A percentile compares a stretch with the other conserved stretches of the same genome.
phyloP scores from a whole-genome alignment of 2,113 vertebrate genomes.

The Phycodurus eques region DNA sequence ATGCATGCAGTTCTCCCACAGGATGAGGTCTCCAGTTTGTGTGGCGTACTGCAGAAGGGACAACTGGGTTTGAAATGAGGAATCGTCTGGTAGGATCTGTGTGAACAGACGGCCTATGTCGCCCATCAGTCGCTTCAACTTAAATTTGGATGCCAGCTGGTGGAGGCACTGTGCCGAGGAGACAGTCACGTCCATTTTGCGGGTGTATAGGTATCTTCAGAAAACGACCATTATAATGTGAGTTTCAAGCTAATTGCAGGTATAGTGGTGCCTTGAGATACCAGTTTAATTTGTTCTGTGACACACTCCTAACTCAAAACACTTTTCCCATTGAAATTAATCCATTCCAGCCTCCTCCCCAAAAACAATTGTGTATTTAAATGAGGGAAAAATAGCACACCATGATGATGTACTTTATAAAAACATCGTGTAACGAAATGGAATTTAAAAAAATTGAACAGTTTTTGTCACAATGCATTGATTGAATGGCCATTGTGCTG shows the following conservation, averaged over 20 bases:
- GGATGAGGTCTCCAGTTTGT: slow-evolving; percentile 54
- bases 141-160: slow-evolving; percentile 66
- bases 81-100: slow-evolving; percentile 67
- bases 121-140: slow-evolving; percentile 59
- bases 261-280: no score
- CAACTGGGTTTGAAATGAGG: slow-evolving; percentile 58
- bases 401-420: no score
- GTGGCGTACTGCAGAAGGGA: slow-evolving; percentile 65
- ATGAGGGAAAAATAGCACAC: no score
- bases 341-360: no score
- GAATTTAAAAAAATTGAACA: no score
- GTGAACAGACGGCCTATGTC: slow-evolving; percentile 66
- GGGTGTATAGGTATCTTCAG: slow-evolving; percentile 77
- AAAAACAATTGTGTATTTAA: no score
- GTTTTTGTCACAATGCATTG: no score
- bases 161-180: slow-evolving; percentile 73
- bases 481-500: no score
- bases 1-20: slow-evolving; percentile 69
- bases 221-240: neutral
- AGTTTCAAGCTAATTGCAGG: neutral
- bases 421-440: no score
- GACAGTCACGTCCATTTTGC: slow-evolving; percentile 55
- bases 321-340: no score
- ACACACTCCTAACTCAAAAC: no score
- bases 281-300: no score